phyloP scores from a whole-genome alignment of 2,113 vertebrate genomes.

The Malurus melanocephalus region DNA sequence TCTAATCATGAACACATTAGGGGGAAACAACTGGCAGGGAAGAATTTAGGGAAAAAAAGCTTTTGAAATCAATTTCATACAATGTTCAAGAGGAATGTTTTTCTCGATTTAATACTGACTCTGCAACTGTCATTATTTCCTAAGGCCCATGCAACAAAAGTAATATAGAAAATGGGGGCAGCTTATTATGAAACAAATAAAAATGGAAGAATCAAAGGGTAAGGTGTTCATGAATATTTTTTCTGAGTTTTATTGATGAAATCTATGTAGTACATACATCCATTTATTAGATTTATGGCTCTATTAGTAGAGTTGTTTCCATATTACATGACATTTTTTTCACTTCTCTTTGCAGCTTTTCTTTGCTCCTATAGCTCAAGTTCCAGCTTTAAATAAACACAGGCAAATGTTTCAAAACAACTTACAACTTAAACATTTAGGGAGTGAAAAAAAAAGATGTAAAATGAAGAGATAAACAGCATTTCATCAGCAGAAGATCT shows the following conservation, averaged over 20 bases:
- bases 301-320: not conserved
- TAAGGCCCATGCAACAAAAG: slow-evolving; percentile 1
- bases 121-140: not conserved
- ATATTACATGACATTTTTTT: not conserved
- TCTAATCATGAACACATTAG: not conserved
- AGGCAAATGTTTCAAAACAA: not conserved
- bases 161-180: not conserved
- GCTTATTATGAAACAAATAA: slow-evolving; percentile 12
- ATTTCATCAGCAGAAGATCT: not conserved
- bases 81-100: not conserved
- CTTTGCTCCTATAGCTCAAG: not conserved
- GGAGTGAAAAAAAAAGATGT: not conserved
- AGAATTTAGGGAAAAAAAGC: not conserved
- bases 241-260: slow-evolving; percentile 1
- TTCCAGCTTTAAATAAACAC: not conserved
- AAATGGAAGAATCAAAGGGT: slow-evolving; percentile 22
- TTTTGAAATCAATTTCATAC: not conserved
- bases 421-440: not conserved
- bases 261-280: not conserved
- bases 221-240: not conserved
- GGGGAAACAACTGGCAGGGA: not conserved
- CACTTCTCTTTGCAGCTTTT: not conserved
- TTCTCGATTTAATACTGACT: not conserved
- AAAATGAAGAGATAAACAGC: not conserved
- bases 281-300: slow-evolving; percentile 18